Base-by-base conservation (phyloP, 2,113 vertebrate species). In the Rhinopomastus cyanomelas region DNA sequence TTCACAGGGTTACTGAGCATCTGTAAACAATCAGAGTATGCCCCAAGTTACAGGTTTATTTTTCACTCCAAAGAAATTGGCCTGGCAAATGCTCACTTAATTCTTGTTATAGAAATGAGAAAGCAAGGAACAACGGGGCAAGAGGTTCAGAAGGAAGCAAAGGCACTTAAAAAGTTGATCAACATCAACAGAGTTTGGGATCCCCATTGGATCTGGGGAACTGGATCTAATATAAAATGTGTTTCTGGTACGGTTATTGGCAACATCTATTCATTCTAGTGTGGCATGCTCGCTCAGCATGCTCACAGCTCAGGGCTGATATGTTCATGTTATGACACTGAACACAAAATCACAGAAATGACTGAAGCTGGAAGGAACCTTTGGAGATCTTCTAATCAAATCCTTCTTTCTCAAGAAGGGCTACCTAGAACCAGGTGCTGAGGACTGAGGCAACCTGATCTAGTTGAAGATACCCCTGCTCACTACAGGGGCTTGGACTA, bases 1-100 rank as follows among this genome's bases (percentile, higher is more conserved):
- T 88, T 93, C 91, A 85, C 3, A 4, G 94, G 85, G 85, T 91
- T 90, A 93, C 64, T 85, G 87, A 96, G 87, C 91, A 94, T 77
- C 84, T 92, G 79, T 85, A 95, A 96, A 92, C 87, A 92, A 66
- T 69, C 78, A 64, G 85, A 89, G 79, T 37, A 30, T 39, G 71
- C 27, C 34, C 25, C 60, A 73, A 80, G 78, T 91, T 92, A 85
- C 82, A 93, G 81, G 90, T 88, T 94, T 94, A 86, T 94, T 95
- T 93, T 87, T 81, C 84, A 65, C 56, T 32, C 87, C 36, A 65
- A 8, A 85, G 76, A 74, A 94, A 57, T 14, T 39, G 51, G 30
- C 25, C 66, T 75, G 62, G 69, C n/a, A 22, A 53, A 81, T 27
- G 42, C 73, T 72, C 0, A 0, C 67, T 92, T 81, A 60, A 84